Percentiles rank a stretch among this genome's conserved stretches.
Evolutionary conservation across 2,113 vertebrate genomes (phyloP).

Genomic region (Hystrix brachyura): DNA sequence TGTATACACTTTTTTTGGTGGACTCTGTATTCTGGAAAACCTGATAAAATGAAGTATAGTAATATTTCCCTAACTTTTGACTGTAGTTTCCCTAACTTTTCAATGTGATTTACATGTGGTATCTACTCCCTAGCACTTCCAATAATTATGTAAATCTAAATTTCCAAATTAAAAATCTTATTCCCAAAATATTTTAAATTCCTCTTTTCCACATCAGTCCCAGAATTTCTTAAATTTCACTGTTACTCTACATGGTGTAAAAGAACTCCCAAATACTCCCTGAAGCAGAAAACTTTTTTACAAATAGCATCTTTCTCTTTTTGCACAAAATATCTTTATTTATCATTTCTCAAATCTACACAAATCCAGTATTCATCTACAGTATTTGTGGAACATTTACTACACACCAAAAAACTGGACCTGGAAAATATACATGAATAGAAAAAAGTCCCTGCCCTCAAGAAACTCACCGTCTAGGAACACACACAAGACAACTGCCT

Average conservation of each 20-base stretch:
- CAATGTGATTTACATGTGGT: conserved; percentile 9
- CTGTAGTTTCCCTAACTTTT: neutral
- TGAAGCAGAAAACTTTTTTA: neutral
- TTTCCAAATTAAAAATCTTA: neutral
- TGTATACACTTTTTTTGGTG: neutral
- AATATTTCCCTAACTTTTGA: conserved; percentile 34
- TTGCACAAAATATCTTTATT: conserved; percentile 43
- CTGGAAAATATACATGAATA: neutral
- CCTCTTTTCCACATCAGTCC: neutral
- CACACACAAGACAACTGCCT: neutral
- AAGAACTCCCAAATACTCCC: neutral
- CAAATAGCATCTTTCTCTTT: conserved; percentile 3
- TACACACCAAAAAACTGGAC: neutral
- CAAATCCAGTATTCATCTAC: conserved; percentile 33
- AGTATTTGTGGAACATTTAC: neutral
- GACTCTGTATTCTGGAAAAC: neutral
- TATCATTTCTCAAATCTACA: neutral
- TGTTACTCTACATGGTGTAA: neutral
- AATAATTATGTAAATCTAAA: neutral
- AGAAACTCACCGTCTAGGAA: neutral
- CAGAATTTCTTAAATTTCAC: conserved; percentile 33
- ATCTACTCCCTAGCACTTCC: neutral
- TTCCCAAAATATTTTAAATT: neutral
- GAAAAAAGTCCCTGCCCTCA: neutral
- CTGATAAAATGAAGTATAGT: conserved; percentile 11